Evolutionary conservation across 2,888 invertebrate species (phyloP), one percentile per base, ranked within the genome.

Genomic region (Agonum fuliginosum): DNA sequence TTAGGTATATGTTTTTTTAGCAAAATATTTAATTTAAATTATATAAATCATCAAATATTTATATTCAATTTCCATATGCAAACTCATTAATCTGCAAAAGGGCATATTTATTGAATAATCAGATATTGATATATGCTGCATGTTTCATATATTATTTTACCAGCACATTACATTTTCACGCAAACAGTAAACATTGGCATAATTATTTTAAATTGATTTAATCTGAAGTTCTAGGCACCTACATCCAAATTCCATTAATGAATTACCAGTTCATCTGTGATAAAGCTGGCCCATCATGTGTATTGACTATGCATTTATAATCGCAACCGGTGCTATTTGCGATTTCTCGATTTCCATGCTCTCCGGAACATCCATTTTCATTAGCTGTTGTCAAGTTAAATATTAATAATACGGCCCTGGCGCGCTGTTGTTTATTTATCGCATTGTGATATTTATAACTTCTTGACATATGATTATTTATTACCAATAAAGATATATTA

Each of bases 181-280:
- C 20, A 34, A 65, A 65, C 37, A 37, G 34, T 65, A 34, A 65
- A 65, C 37, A 67, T 41, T 41, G 41, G n/a, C 67, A 67, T 41
- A 37, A 41, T 67, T 67, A 30, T 67, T 67, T 67, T 67, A 41
- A 67, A 67, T 41, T 41, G 41, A 22, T 41, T 67, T 41, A 41
- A 67, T 67, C 12, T 20, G 41, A 67, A 67, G 67, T 30, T 41
- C 20, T 17, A 67, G 22, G 41, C 37, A 34, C 34, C 62, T 41
- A 67, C 67, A 67, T 17, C 27, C 67, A 67, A 67, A 67, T 41
- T 67, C 67, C 67, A 67, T 67, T 67, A 67, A 41, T 67, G 22
- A 67, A 67, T 67, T 67, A 67, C 5, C 67, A 54, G 22, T 12
- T 24, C 24, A 54, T 54, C 54, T 12, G 24, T 12, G n/a, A 37